Base-by-base conservation (phyloP, 2,888 invertebrate genomes). In the Rotaria macrura region DNA sequence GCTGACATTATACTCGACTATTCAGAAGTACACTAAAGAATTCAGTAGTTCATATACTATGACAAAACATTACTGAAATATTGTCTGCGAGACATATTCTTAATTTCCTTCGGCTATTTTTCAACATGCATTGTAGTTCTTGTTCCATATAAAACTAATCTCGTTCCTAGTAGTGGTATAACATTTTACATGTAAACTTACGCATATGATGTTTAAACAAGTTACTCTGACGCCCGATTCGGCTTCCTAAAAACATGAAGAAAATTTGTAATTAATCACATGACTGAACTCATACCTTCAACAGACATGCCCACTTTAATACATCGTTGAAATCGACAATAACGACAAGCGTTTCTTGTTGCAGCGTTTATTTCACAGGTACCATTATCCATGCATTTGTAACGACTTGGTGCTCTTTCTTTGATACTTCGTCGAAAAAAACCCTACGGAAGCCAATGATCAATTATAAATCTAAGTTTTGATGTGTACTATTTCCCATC, bases 221-320 rank as follows among this genome's bases (percentile, higher is more conserved):
- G 83, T 86, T 86, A n/a, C 84, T 85, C 38, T 86, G 86, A n/a
- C 86, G 40, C 17, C 86, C 86, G 6, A 86, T 86, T 83, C 86
- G 52, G 47, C 86, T 86, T 74, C 52, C 86, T 86, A 55, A 84
- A 9, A 43, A 7, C 43, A 43, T 43, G 5, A 7, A 7, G 6
- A 43, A 43, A 7, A 43, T 43, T 7, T 43, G 10, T 43, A 10
- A 43, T 10, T 43, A 43, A 5, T 7, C 43, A 43, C 6, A 43
- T 10, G 10, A 43, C 43, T 43, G 43, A 43, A 43, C 34, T n/a
- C 6, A n/a, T 85, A 85, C 85, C 83, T 52, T 85, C 83, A 14
- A 83, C 84, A 49, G 84, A 84, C 85, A 85, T 85, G 29, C 83
- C 83, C 20, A 72, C 84, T 72, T 84, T 85, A 23, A 85, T 49